Evolutionary conservation across 2,888 invertebrate species (phyloP).

Genomic region (Lochmaea crataegi): DNA sequence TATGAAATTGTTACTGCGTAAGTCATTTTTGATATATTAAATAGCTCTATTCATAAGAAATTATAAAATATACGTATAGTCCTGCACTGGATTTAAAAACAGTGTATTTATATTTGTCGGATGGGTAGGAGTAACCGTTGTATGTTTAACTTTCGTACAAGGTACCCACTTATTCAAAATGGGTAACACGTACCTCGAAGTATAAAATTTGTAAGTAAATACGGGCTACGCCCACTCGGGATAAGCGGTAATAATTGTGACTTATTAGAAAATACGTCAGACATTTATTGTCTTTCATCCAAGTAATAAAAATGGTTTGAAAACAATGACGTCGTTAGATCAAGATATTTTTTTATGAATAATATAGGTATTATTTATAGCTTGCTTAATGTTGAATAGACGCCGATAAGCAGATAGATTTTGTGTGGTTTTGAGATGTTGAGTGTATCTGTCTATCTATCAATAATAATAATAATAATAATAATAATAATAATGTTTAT

Average conservation of each 20-base stretch:
- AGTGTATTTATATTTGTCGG: neutral
- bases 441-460: too few species aligned
- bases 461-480: too few species aligned
- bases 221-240: slow-evolving; percentile 19
- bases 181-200: slow-evolving; percentile 17
- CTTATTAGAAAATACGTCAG: slow-evolving; percentile 17
- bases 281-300: neutral
- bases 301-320: neutral
- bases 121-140: slow-evolving; percentile 24
- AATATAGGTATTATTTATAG: neutral
- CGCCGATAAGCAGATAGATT: neutral
- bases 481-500: too few species aligned
- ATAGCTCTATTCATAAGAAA: neutral
- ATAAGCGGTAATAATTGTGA: slow-evolving; percentile 21
- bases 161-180: slow-evolving; percentile 27
- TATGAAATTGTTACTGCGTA: neutral
- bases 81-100: neutral
- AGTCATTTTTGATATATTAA: neutral
- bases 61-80: neutral
- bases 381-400: neutral
- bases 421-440: neutral
- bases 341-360: neutral
- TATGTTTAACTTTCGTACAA: slow-evolving; percentile 31
- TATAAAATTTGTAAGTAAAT: slow-evolving; percentile 30
- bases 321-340: slow-evolving; percentile 4